Evolutionary conservation across 2,888 invertebrate genomes (phyloP).

Genomic region (Pandemis heparana): DNA sequence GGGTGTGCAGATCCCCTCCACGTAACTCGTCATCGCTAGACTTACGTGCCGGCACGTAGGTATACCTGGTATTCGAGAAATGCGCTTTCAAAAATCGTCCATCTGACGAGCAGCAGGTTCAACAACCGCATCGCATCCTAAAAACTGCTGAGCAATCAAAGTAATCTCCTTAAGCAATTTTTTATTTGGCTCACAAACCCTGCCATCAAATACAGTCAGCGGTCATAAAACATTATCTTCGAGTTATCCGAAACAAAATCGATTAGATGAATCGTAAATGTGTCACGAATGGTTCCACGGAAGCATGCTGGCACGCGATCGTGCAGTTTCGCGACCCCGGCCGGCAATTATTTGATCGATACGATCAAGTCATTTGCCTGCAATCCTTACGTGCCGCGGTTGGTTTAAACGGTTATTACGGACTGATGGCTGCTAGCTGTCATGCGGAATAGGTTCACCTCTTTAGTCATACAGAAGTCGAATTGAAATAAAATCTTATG

Average conservation of each 20-base stretch:
- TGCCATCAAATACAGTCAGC: neutral
- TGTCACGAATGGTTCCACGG: constrained; percentile 42
- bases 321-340: constrained; percentile 56
- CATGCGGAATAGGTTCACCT: neutral
- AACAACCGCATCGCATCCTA: neutral
- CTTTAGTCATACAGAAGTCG: neutral
- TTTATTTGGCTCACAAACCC: neutral
- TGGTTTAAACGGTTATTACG: constrained; percentile 44
- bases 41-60: too few species aligned
- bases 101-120: too few species aligned
- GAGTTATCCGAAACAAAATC: constrained; percentile 31
- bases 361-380: constrained; percentile 46
- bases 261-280: constrained; percentile 37
- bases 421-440: constrained; percentile 13
- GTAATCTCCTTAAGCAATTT: neutral
- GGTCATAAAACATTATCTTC: constrained; percentile 30
- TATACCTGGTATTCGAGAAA: too few species aligned
- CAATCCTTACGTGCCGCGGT: constrained; percentile 43
- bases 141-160: neutral
- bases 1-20: too few species aligned
- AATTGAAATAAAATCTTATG: too few species aligned
- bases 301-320: constrained; percentile 60
- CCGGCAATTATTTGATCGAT: constrained; percentile 52
- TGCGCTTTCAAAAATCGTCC: too few species aligned
- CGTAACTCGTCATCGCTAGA: too few species aligned